These are phyloP conservation scores for Drosophila picticornis DNA, from an alignment of 2,888 invertebrate species.

Conservation along the genomic window DNA sequence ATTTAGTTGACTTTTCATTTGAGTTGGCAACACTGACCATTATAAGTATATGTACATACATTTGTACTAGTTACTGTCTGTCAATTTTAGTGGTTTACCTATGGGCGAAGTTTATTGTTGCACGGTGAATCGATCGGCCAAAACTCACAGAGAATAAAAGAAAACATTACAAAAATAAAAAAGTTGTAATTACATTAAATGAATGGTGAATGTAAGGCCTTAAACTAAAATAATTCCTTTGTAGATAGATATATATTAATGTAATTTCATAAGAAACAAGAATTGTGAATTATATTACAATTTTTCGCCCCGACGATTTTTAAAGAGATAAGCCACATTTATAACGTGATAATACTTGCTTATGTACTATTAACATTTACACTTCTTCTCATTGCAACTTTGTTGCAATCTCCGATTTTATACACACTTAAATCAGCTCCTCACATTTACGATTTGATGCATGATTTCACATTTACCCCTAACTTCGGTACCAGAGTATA, in stretches of 20 bases:
- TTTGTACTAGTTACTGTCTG: constrained; percentile 47
- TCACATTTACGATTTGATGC: constrained; percentile 30
- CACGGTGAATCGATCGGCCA: constrained; percentile 21
- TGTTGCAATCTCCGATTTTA: constrained; percentile 43
- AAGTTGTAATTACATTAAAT: not conserved
- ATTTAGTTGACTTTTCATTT: constrained; percentile 21
- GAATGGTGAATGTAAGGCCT: constrained; percentile 20
- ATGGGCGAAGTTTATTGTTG: constrained; percentile 25
- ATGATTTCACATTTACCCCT: constrained; percentile 19
- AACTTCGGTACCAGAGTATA: constrained; percentile 7
- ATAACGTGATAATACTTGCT: constrained; percentile 65
- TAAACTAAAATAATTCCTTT: constrained; percentile 19
- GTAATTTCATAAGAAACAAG: constrained; percentile 15
- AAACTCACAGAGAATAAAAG: constrained; percentile 16
- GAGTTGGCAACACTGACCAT: constrained; percentile 42
- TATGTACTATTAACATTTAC: constrained; percentile 57
- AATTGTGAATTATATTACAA: constrained; percentile 46
- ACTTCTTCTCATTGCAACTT: constrained; percentile 45
- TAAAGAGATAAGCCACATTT: constrained; percentile 56
- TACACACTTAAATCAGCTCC: constrained; percentile 29
- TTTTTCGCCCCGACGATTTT: constrained; percentile 46
- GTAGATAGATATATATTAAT: constrained; percentile 22
- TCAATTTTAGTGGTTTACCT: constrained; percentile 22
- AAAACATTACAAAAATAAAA: not conserved
- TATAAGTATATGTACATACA: constrained; percentile 52